These are phyloP conservation scores for Rhagium mordax DNA, from an alignment of 2,888 invertebrate species.

Conservation along the genomic window DNA sequence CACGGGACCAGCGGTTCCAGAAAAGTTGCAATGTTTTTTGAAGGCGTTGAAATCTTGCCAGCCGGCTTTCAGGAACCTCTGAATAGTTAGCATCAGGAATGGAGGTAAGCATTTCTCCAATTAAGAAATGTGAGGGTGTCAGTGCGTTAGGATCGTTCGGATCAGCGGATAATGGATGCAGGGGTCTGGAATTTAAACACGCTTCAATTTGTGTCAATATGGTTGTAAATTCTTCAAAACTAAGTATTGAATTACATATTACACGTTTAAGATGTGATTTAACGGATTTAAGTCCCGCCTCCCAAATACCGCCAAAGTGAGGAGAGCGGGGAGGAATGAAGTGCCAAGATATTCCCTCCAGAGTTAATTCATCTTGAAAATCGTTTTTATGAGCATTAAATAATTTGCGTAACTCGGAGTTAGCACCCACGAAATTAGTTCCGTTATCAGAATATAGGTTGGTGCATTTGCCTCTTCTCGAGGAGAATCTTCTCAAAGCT, in stretches of 20 bases:
- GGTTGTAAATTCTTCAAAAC: too few relatives aligned
- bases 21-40: too few relatives aligned
- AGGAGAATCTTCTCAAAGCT: background rate
- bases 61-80: too few relatives aligned
- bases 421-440: background rate
- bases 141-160: too few relatives aligned
- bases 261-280: constrained; percentile 1
- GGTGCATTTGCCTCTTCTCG: background rate
- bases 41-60: too few relatives aligned
- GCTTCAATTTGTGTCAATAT: too few relatives aligned
- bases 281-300: background rate
- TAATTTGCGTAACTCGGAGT: background rate
- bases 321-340: constrained; percentile 4
- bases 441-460: background rate
- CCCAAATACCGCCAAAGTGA: constrained; percentile 5
- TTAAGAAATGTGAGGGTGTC: too few relatives aligned
- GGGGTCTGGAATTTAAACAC: too few relatives aligned
- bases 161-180: too few relatives aligned
- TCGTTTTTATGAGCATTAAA: background rate
- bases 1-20: too few relatives aligned
- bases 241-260: too few relatives aligned
- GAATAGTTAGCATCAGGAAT: background rate
- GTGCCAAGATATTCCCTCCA: background rate
- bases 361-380: background rate
- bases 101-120: background rate